Evolutionary conservation across 2,888 invertebrate species (phyloP).

Genomic region (Orthosia gothica): DNA sequence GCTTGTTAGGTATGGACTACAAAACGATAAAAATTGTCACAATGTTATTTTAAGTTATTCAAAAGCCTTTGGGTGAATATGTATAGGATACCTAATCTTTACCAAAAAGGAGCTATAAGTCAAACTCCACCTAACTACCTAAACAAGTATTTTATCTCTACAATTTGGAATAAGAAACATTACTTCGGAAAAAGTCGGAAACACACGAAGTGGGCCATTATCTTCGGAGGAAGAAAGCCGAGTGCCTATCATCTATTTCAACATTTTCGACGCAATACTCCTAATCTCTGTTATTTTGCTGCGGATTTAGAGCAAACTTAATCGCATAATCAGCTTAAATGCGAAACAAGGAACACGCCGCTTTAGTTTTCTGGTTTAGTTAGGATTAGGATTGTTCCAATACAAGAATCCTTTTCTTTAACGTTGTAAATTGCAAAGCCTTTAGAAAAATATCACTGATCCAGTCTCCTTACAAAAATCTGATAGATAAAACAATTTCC

Average conservation of each 20-base stretch:
- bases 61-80: background rate
- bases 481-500: no score
- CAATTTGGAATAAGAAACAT: conserved; percentile 50
- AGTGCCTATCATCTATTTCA: conserved; percentile 61
- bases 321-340: conserved; percentile 52
- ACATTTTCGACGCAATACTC: conserved; percentile 50
- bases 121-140: conserved; percentile 17
- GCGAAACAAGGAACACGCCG: conserved; percentile 26
- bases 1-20: background rate
- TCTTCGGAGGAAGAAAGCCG: conserved; percentile 63
- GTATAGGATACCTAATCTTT: background rate
- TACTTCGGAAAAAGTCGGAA: conserved; percentile 64
- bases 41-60: background rate
- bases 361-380: conserved; percentile 35
- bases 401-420: conserved; percentile 6
- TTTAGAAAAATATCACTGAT: no score
- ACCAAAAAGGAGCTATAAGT: conserved; percentile 24
- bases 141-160: conserved; percentile 38
- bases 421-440: background rate
- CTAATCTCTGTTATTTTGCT: conserved; percentile 58
- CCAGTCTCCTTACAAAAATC: no score
- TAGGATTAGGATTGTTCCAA: conserved; percentile 15
- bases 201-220: conserved; percentile 70
- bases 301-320: conserved; percentile 44
- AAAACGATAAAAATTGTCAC: background rate